Conservation (phyloP, 2,888 invertebrate species). For the Poecilobothrus nobilitatus region DNA sequence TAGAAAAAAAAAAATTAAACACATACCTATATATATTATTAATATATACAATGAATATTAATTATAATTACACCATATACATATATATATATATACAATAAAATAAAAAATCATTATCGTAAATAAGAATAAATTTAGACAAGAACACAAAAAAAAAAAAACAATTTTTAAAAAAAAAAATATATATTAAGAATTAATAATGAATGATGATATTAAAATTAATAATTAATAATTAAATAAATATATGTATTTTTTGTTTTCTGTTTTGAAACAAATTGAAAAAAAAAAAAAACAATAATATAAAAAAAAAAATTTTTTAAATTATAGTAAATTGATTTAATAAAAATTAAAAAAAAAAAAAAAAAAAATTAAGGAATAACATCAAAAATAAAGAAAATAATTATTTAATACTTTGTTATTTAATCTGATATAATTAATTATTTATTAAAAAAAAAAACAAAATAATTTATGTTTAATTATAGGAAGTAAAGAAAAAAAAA, state of each 20-base stretch:
- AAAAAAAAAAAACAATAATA: not conserved
- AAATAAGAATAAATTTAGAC: too few species aligned
- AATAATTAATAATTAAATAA: not conserved
- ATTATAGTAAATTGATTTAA: not conserved
- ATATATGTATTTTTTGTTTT: too few species aligned
- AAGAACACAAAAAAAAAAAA: too few species aligned
- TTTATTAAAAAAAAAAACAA: not conserved
- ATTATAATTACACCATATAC: not conserved
- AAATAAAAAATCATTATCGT: not conserved
- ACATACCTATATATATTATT: too few species aligned
- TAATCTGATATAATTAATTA: not conserved
- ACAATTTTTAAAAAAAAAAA: too few species aligned
- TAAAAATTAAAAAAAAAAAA: not conserved
- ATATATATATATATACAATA: too few species aligned
- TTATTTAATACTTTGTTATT: slow-evolving; percentile 1
- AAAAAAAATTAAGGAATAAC: not conserved
- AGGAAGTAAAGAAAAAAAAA: not conserved
- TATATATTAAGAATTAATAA: too few species aligned
- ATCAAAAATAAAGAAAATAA: too few species aligned
- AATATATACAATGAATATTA: too few species aligned
- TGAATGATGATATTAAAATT: too few species aligned
- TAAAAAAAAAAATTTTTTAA: not conserved
- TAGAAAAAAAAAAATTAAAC: too few species aligned
- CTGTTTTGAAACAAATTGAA: too few species aligned
- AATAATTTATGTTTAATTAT: not conserved